A percentile compares a stretch with the other conserved stretches of the same genome.
phyloP scores from a whole-genome alignment of 2,888 invertebrate genomes.

The Lottia gigantea region DNA sequence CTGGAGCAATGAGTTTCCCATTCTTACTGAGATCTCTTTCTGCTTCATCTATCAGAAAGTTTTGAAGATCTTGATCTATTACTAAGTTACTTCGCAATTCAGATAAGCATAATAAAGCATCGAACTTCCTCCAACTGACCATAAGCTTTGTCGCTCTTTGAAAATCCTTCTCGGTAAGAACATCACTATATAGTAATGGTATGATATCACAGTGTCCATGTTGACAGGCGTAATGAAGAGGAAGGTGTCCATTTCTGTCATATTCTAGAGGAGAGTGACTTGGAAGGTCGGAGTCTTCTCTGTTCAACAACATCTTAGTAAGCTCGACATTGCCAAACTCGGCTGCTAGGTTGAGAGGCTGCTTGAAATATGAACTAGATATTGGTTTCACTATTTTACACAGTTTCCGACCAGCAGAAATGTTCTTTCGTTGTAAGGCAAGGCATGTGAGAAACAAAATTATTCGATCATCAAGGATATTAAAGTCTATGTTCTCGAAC shows the following conservation, averaged over 20 bases:
- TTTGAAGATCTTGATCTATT: slow-evolving; percentile 27
- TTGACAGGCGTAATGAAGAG: slow-evolving; percentile 41
- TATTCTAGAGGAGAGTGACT: slow-evolving; percentile 15
- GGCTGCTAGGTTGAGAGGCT: slow-evolving; percentile 31
- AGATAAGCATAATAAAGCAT: slow-evolving; percentile 18
- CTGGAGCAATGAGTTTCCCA: slow-evolving; percentile 26
- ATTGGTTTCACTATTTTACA: slow-evolving; percentile 24
- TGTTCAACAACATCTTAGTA: slow-evolving; percentile 21
- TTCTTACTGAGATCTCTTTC: slow-evolving; percentile 23
- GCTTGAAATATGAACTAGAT: slow-evolving; percentile 22
- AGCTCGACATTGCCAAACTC: slow-evolving; percentile 28
- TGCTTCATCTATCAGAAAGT: slow-evolving; percentile 26
- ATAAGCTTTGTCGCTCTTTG: slow-evolving; percentile 31
- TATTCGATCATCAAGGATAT: slow-evolving; percentile 27
- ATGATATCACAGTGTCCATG: slow-evolving; percentile 24
- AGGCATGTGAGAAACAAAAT: slow-evolving; percentile 25
- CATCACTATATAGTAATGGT: slow-evolving; percentile 21
- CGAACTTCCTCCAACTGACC: slow-evolving; percentile 24
- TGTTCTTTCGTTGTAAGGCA: slow-evolving; percentile 19
- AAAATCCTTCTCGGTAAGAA: slow-evolving; percentile 30
- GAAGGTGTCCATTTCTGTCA: slow-evolving; percentile 31
- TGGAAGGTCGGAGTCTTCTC: neutral
- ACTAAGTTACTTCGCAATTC: slow-evolving; percentile 21
- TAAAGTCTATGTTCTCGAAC: slow-evolving; percentile 25
- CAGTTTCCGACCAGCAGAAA: slow-evolving; percentile 17